A percentile compares a stretch with the other conserved stretches of the same genome.
Evolutionary conservation across 2,888 invertebrate species (phyloP).

Genomic region (Rambutsinella grinnellia): DNA sequence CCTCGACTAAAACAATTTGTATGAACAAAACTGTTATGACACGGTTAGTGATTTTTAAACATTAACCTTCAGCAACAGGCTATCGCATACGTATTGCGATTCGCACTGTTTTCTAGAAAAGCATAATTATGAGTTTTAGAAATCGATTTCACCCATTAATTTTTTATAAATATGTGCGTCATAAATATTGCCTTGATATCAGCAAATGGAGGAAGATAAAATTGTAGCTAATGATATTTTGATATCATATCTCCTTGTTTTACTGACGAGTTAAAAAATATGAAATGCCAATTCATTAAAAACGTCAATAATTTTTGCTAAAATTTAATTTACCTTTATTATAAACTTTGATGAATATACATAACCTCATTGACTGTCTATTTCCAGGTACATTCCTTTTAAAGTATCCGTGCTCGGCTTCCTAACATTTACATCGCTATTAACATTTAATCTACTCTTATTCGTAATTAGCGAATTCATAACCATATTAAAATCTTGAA

Average conservation of each 20-base stretch:
- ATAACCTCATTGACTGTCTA: constrained; percentile 67
- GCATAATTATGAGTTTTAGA: too few relatives aligned
- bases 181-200: background rate
- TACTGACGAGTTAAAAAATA: background rate
- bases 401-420: constrained; percentile 67
- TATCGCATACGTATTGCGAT: too few relatives aligned
- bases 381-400: constrained; percentile 70
- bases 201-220: background rate
- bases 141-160: too few relatives aligned
- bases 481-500: constrained; percentile 61
- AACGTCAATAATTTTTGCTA: background rate
- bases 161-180: too few relatives aligned
- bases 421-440: constrained; percentile 47
- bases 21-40: too few relatives aligned
- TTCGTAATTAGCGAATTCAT: constrained; percentile 45
- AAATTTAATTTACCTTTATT: background rate
- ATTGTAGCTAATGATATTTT: background rate
- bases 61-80: too few relatives aligned
- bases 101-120: too few relatives aligned
- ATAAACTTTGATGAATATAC: background rate
- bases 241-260: background rate
- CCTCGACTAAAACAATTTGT: too few relatives aligned
- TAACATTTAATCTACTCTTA: constrained; percentile 38
- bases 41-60: too few relatives aligned
- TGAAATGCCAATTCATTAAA: too few relatives aligned